phyloP scores from a whole-genome alignment of 1,140 invertebrate species.

The Grapholita molesta region DNA sequence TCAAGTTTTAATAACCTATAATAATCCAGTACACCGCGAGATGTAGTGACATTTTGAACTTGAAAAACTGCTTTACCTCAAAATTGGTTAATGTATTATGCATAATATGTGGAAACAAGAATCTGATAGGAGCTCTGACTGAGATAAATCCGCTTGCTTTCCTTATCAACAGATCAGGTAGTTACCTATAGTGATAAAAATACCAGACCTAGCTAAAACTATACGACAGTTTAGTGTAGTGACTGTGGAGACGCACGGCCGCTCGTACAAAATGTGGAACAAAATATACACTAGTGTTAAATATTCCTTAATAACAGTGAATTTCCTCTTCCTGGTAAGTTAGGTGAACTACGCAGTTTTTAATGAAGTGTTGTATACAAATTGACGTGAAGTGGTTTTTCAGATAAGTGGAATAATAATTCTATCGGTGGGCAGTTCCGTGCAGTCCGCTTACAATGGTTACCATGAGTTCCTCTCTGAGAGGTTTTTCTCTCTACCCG shows the following conservation, averaged over 20 bases:
- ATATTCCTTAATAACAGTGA: slow-evolving; percentile 62
- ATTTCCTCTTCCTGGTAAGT: slow-evolving; percentile 70
- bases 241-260: slow-evolving; percentile 38
- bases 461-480: slow-evolving; percentile 83
- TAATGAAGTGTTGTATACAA: slow-evolving; percentile 26
- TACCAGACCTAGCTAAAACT: slow-evolving; percentile 51
- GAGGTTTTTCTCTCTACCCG: slow-evolving; percentile 80
- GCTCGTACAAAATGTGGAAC: slow-evolving; percentile 53
- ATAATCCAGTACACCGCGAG: neutral
- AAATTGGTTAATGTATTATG: neutral
- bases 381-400: slow-evolving; percentile 39
- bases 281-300: slow-evolving; percentile 74
- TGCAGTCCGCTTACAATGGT: slow-evolving; percentile 81
- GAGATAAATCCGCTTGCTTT: slow-evolving; percentile 71
- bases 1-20: neutral
- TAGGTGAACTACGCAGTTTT: neutral
- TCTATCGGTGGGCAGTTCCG: slow-evolving; percentile 82
- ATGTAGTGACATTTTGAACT: neutral
- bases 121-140: slow-evolving; percentile 21
- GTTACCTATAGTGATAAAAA: slow-evolving; percentile 65
- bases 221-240: slow-evolving; percentile 29
- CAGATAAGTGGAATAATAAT: slow-evolving; percentile 86
- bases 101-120: neutral
- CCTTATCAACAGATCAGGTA: slow-evolving; percentile 68
- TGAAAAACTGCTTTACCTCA: neutral